Base-by-base conservation (phyloP, 2,113 vertebrate species). In the Eulacestoma nigropectus region DNA sequence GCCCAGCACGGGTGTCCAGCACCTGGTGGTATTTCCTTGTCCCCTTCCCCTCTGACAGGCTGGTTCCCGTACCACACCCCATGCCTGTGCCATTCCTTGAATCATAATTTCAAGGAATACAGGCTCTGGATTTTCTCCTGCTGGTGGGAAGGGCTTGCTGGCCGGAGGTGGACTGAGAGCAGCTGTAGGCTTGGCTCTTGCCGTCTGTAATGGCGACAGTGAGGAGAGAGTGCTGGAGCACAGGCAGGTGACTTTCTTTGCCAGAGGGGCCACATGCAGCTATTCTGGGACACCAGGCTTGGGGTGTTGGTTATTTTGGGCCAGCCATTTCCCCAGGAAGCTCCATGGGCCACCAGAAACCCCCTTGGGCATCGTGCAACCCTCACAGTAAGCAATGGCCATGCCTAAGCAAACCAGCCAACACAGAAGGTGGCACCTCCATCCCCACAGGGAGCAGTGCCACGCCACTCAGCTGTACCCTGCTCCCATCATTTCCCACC, bases 31-130 rank as follows among this genome's bases (percentile, higher is more conserved):
- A 9, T 16, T 63, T 73, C 49, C 47, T 30, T 63, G 35, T 42
- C 21, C 33, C 44, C 16, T 53, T 70, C 27, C 39, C 39, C 39
- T 68, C 30, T 10, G 56, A 20, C 46, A 16, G 22, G 53, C 35
- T 70, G 64, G 12, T 27, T 59, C 77, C 70, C 1, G 0, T 32
- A 55, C 21, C 1, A 1, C 0, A 0, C 13, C 46, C 37, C 13
- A 0, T 32, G 56, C 49, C 49, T 57, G 64, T 0, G 0, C 60
- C 7, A 0, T 3, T 47, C 50, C 42, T 30, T 50, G 32, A 52
- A 56, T 16, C 3, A 14, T 0, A 4, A 57, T 76, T 79, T 89
- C 62, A 78, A 53, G 84, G 63, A 74, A 46, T 19, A 23, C 5
- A 12, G 4, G 23, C 21, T 72, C 60, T 68, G 53, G 56, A 11